Percentiles rank a stretch among this genome's conserved stretches.
Evolutionary conservation across 37 sponge, comb jelly and placozoan species (phyloP).

Genomic region (Trichoplax adhaerens): DNA sequence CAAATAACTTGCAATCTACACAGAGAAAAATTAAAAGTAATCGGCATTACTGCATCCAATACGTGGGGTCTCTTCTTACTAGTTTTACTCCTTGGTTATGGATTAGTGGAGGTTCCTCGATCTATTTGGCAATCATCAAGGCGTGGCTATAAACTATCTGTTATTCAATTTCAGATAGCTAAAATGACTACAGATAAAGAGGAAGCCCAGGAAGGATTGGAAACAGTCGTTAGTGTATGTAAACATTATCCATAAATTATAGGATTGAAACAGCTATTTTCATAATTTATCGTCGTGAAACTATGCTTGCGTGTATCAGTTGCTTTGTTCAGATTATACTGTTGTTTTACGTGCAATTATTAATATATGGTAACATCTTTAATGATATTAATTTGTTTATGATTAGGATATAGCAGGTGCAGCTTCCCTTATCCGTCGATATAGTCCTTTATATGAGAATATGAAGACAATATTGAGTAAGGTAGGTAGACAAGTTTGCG

Average conservation of each 20-base stretch:
- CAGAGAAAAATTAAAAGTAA: slow-evolving; percentile 34
- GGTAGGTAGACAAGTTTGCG: too few species aligned
- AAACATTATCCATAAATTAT: too few species aligned
- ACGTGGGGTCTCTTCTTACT: slow-evolving; percentile 93
- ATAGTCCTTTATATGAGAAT: too few species aligned
- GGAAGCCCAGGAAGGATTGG: slow-evolving; percentile 54
- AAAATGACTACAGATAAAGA: slow-evolving; percentile 68
- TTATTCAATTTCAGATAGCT: slow-evolving; percentile 72
- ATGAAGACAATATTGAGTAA: too few species aligned
- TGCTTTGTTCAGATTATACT: too few species aligned
- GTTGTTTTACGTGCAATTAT: too few species aligned
- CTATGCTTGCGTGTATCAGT: too few species aligned
- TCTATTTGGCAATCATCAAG: slow-evolving; percentile 39
- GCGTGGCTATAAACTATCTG: slow-evolving; percentile 29
- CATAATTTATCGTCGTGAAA: not conserved
- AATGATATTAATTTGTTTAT: too few species aligned
- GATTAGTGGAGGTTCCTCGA: slow-evolving; percentile 64
- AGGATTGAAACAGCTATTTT: not conserved
- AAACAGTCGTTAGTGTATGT: slow-evolving; percentile 20
- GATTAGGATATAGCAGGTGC: too few species aligned
- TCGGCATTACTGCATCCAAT: slow-evolving; percentile 77
- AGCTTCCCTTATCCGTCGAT: too few species aligned
- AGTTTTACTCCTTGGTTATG: slow-evolving; percentile 83
- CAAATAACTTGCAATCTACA: too few species aligned
- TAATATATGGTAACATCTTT: too few species aligned